These are phyloP conservation scores for Tragelaphus scriptus DNA, from an alignment of 2,113 vertebrate species.

Conservation along the genomic window DNA sequence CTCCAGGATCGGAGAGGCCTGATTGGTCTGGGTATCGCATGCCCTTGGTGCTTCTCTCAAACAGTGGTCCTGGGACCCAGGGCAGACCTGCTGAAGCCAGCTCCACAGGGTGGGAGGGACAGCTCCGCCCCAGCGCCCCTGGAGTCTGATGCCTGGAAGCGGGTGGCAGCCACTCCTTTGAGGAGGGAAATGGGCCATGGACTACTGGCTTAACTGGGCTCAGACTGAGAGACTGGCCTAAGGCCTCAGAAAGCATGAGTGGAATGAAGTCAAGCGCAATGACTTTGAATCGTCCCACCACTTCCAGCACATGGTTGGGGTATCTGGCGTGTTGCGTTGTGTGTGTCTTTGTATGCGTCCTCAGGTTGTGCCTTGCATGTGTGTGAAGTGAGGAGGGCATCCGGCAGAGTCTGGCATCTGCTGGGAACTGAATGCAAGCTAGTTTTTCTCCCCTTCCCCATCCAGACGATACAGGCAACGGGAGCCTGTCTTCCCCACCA, in stretches of 20 bases:
- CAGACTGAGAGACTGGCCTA: background rate
- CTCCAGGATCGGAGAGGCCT: background rate
- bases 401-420: background rate
- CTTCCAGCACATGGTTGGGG: background rate
- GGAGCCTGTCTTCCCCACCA: background rate
- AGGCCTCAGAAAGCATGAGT: background rate
- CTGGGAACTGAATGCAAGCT: background rate
- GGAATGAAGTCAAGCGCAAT: background rate
- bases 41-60: background rate
- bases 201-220: background rate
- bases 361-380: background rate
- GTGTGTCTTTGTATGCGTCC: background rate
- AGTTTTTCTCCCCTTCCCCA: background rate
- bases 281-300: fast-evolving
- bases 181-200: background rate
- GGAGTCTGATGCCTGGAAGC: background rate
- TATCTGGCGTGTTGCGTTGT: background rate
- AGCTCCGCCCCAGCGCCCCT: background rate
- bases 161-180: background rate
- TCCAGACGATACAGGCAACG: background rate
- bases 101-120: background rate
- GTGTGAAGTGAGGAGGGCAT: background rate
- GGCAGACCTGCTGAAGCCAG: background rate
- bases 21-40: background rate
- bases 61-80: background rate